Base-by-base conservation (phyloP, 2,888 invertebrate species). In the Volucella inflata region DNA sequence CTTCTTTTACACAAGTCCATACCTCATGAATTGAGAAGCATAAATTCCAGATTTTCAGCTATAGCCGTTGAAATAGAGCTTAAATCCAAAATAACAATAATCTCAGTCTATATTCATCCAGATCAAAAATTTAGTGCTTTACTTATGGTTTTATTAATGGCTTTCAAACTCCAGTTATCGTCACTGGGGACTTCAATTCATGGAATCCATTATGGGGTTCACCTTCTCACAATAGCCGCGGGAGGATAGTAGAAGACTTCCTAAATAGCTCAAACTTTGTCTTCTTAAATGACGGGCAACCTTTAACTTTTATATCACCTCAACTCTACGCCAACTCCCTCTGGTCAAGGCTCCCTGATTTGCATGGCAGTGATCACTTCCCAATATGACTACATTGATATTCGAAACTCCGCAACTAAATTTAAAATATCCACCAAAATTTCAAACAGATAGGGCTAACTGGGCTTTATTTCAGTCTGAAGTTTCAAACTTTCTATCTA, bases 261-360 rank as follows among this genome's bases (percentile, higher is more conserved):
- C 14, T 76, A 4, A n/a, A 55, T 4, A 40, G n/a, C 17, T 74
- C 75, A 11, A 38, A 78, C 36, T 51, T 82, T 16, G 50, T 42
- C 1, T 30, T 80, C 2, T 17, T 83, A 12, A 83, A 77, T 51
- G 71, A 82, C 36, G 76, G 65, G 21, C 21, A 64, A 4, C 79
- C 80, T 36, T 38, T 87, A 17, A 81, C 83, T 1, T 65, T 64
- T 17, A 64, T 70, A 21, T 87, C 83, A 14, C 60, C 80, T 12
- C 11, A 38, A 2, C 30, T 87, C 1, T 44, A 60, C 10, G 17
- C 62, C 21, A 2, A 30, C 10, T 48, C 55, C 2, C 14, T 67
- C 1, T 87, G 85, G 70, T 6, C 72, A 36, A 68, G 60, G 0
- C 17, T 77, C 1, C 14, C 72, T 16, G 82, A 77, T 8, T 17